Evolutionary conservation across 2,113 vertebrate genomes (phyloP).

Genomic region (Prionailurus bengalensis): DNA sequence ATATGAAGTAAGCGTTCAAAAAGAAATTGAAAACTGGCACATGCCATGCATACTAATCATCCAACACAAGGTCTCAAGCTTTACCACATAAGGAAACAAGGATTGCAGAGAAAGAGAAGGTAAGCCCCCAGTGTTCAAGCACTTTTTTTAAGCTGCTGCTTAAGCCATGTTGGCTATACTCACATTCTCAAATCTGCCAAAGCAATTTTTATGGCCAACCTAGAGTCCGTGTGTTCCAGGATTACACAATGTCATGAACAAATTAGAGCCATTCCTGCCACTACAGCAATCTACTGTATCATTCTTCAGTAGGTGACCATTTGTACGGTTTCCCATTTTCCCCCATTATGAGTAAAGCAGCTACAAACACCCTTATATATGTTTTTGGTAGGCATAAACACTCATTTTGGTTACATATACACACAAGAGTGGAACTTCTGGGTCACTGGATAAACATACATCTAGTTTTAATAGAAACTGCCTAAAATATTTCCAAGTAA

Average conservation of each 20-base stretch:
- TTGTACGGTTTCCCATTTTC: neutral
- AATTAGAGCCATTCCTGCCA: neutral
- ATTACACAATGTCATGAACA: accelerated
- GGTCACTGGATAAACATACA: no score
- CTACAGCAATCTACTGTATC: no score
- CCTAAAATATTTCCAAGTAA: neutral
- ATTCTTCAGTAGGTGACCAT: neutral
- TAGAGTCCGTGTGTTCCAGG: accelerated
- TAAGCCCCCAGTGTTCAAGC: neutral
- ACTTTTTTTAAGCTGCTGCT: neutral
- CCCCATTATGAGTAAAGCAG: neutral
- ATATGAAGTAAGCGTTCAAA: neutral
- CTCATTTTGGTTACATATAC: neutral
- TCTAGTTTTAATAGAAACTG: neutral
- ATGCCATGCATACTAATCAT: neutral
- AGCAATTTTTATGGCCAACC: neutral
- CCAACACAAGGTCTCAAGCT: neutral
- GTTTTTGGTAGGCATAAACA: neutral
- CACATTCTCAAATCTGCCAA: neutral
- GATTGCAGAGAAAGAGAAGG: neutral
- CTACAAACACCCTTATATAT: neutral
- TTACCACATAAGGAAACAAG: neutral
- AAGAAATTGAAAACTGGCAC: neutral
- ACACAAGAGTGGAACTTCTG: neutral
- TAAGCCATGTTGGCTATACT: neutral